Conservation (phyloP, 2,113 vertebrate genomes). For the Cercopithecus mona region DNA sequence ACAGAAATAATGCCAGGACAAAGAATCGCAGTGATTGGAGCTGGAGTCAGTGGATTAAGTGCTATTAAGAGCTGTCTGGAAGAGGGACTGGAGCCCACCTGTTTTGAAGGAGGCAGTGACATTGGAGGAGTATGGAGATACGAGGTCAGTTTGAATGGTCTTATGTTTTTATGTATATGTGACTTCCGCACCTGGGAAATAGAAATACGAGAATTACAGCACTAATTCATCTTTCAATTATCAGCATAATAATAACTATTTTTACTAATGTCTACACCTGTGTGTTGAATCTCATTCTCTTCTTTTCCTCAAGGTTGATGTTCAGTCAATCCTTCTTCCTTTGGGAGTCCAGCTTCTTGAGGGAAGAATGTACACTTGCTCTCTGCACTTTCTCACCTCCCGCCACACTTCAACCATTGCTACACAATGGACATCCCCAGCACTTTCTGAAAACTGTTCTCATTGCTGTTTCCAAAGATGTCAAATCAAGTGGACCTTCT, state of each 20-base stretch:
- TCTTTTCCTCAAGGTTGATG: not conserved
- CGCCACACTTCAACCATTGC: not conserved
- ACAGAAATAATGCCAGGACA: not conserved
- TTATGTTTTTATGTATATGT: not conserved
- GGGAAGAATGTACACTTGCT: not conserved
- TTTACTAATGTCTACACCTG: not conserved
- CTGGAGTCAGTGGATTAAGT: not conserved
- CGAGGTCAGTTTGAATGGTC: not conserved
- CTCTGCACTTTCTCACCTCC: too few species aligned
- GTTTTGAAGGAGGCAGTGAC: slow-evolving; percentile 50
- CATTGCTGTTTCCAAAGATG: not conserved
- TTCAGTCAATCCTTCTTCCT: not conserved
- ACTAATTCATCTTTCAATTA: not conserved
- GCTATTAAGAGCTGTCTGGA: slow-evolving; percentile 20
- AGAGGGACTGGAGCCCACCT: slow-evolving; percentile 26
- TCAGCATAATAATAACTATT: not conserved
- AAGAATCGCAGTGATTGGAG: not conserved
- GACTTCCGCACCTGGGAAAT: not conserved
- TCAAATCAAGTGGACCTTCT: not conserved
- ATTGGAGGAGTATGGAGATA: slow-evolving; percentile 51
- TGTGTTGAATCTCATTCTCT: not conserved
- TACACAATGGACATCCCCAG: too few species aligned
- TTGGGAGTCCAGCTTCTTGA: not conserved
- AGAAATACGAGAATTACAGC: not conserved
- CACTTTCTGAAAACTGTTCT: not conserved